Evolutionary conservation across 2,888 invertebrate species (phyloP), one percentile per base, ranked within the genome.

Genomic region (Linyphia triangularis): DNA sequence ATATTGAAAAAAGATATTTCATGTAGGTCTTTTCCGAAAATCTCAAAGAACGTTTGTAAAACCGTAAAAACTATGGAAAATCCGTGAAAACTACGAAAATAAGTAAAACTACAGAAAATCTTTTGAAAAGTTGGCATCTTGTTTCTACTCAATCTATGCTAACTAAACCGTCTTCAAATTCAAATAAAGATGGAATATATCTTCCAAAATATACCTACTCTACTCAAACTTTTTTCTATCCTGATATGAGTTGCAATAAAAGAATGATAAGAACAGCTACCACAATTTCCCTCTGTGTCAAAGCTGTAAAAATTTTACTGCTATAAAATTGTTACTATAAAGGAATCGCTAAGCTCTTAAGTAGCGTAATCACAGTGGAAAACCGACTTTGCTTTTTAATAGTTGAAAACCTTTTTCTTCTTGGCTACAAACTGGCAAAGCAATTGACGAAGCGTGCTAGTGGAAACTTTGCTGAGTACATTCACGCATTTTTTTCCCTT

Each of bases 261-360:
- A 75, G 26, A 28, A 40, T 13, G 57, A 67, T 84, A 77, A 75
- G 75, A 26, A 77, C 28, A 26, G 75, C 77, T 85, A 59, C 77
- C 61, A 61, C 69, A 67, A n/a, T 51, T 51, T 51, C 37, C 37
- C 69, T 85, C 57, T 77, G 77, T 40, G 85, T 57, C 28, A 40
- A 51, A 69, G 85, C 43, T 67, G 85, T 85, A 85, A 85, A 85
- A 84, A 22, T 69, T 85, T 85, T 85, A 85, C 77, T 85, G 77
- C 77, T 61, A 67, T 85, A 85, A 85, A 77, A 85, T 85, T 77
- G 69, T 69, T 69, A 37, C 69, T 69, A 85, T 85, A 85, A 77
- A 85, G 85, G 69, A 85, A 69, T 85, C 59, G 69, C 85, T 85
- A 85, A 85, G 85, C 69, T 43, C 37, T 69, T 85, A 85, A 85